These are phyloP conservation scores for Enteromius anoplus DNA, from an alignment of 2,797 vertebrate species.

Conservation along the genomic window DNA sequence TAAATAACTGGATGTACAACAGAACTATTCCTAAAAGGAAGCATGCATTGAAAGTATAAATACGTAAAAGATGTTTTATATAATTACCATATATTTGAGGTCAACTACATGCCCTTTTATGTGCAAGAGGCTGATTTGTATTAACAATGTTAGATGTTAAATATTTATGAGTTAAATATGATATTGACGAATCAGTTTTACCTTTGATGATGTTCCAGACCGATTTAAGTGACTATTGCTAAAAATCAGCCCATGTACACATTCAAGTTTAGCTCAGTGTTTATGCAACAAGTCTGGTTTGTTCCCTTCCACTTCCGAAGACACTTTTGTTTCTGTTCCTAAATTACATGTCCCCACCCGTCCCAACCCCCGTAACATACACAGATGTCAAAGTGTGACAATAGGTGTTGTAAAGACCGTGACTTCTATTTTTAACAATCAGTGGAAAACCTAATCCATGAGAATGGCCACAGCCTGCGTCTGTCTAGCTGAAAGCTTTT, in stretches of 20 bases:
- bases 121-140: background rate
- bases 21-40: background rate
- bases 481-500: constrained; percentile 22
- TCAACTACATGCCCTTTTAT: background rate
- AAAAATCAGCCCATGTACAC: background rate
- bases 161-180: background rate
- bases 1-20: background rate
- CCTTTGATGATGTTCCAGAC: background rate
- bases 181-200: background rate
- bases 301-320: constrained; percentile 24
- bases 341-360: background rate
- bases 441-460: constrained; percentile 22
- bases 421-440: constrained; percentile 29
- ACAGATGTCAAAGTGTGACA: constrained; percentile 4
- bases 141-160: background rate
- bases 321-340: constrained; percentile 26
- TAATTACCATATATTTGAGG: background rate
- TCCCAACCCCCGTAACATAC: background rate
- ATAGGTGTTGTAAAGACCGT: constrained; percentile 9
- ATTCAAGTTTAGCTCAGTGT: background rate
- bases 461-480: constrained; percentile 31
- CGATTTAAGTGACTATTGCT: background rate
- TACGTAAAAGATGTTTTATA: too few relatives aligned
- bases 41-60: background rate
- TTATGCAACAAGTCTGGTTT: constrained; percentile 8